Percentiles rank a stretch among this genome's conserved stretches.
Evolutionary conservation across 2,113 vertebrate species (phyloP).

Genomic region (Chaetorhynchus papuensis): DNA sequence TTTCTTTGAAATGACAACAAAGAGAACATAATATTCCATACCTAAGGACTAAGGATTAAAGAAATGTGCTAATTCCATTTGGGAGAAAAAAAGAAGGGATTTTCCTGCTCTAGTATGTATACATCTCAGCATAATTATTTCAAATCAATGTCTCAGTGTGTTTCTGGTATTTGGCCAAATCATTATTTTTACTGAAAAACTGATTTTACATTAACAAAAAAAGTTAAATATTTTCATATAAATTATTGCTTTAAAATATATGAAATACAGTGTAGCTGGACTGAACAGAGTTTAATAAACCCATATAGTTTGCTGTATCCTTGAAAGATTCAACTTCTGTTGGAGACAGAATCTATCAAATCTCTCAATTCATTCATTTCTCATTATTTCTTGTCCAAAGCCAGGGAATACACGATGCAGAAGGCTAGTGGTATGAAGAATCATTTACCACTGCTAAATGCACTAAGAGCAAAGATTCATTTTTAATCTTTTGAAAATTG

Average conservation of each 20-base stretch:
- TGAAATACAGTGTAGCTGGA: background rate
- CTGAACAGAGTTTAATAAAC: background rate
- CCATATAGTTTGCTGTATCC: background rate
- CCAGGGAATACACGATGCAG: background rate
- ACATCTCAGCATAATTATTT: background rate
- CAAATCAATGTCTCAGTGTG: background rate
- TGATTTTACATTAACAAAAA: background rate
- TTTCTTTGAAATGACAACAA: conserved; percentile 32
- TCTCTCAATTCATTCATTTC: background rate
- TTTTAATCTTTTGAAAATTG: background rate
- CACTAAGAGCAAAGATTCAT: background rate
- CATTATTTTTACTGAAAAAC: background rate
- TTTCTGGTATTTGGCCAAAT: background rate
- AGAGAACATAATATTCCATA: background rate
- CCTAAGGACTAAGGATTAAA: background rate
- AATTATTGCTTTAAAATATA: background rate
- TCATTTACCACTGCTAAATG: background rate
- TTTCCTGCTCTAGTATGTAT: background rate
- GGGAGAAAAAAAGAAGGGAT: background rate
- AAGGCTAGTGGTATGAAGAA: background rate
- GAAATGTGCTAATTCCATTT: background rate
- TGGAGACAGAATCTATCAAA: background rate
- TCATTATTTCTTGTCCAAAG: conserved; percentile 6
- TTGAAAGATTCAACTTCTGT: background rate
- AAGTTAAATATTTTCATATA: background rate